These are phyloP conservation scores for Nanorana parkeri DNA, from an alignment of 2,113 vertebrate genomes.

Conservation along the genomic window DNA sequence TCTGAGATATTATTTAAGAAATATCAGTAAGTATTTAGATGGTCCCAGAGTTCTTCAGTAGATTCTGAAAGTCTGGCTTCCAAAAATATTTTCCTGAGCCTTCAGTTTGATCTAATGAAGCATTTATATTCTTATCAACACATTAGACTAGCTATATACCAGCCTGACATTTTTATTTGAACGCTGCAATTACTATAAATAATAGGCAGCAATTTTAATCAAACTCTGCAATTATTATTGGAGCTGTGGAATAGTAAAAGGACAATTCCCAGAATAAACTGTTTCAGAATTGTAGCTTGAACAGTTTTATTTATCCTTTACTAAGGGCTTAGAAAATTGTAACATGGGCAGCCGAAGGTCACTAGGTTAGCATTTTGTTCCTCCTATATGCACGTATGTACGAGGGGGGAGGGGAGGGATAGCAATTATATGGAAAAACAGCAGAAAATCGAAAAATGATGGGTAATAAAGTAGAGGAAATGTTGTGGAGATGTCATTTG, in stretches of 20 bases:
- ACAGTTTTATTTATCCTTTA: background rate
- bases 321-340: conserved; percentile 24
- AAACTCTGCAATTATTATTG: conserved; percentile 33
- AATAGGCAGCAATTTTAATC: conserved; percentile 43
- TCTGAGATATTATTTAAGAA: too few relatives aligned
- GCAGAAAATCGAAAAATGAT: conserved; percentile 25
- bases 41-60: too few relatives aligned
- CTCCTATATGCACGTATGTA: background rate
- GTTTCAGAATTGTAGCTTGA: background rate
- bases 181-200: conserved; percentile 47
- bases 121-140: conserved; percentile 41
- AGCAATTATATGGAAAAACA: conserved; percentile 20
- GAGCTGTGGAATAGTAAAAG: conserved; percentile 18
- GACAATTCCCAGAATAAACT: background rate
- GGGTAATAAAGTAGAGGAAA: conserved; percentile 58
- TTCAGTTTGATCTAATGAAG: conserved; percentile 13
- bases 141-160: conserved; percentile 24
- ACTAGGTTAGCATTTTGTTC: conserved; percentile 18
- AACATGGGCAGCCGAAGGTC: background rate
- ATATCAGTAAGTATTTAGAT: too few relatives aligned
- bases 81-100: conserved; percentile 2
- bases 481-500: conserved; percentile 63
- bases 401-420: conserved; percentile 14
- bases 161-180: conserved; percentile 50
- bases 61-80: conserved; percentile 8